These are phyloP conservation scores for Macropis europaea DNA, from an alignment of 2,888 invertebrate species.

Conservation along the genomic window DNA sequence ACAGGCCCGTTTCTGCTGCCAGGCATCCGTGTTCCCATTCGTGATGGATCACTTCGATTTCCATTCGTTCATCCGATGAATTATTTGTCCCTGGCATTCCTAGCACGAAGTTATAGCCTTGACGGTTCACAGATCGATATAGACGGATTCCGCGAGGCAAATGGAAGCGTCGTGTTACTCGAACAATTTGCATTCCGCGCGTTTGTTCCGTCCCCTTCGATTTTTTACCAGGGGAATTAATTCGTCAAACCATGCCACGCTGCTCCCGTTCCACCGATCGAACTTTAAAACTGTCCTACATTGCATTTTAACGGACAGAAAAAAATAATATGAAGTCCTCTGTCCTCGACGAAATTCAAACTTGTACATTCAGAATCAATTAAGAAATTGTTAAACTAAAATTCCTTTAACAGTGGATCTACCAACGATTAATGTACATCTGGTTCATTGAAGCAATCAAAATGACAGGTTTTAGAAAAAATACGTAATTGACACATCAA, in stretches of 20 bases:
- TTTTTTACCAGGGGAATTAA: not conserved
- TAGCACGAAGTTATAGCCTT: not conserved
- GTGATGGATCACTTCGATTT: slow-evolving; percentile 11
- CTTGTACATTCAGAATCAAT: too few relatives aligned
- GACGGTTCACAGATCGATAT: slow-evolving; percentile 30
- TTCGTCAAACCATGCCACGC: not conserved
- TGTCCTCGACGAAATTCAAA: too few relatives aligned
- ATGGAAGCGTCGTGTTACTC: slow-evolving; percentile 13
- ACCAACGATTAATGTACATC: too few relatives aligned
- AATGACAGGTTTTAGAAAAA: too few relatives aligned
- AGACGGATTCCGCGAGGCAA: slow-evolving; percentile 12
- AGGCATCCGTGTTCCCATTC: not conserved
- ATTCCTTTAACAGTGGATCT: too few relatives aligned
- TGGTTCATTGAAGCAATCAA: too few relatives aligned
- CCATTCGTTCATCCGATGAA: slow-evolving; percentile 14
- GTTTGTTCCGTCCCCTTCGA: not conserved
- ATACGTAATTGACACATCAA: too few relatives aligned
- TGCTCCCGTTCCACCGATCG: not conserved
- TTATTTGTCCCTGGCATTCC: slow-evolving; percentile 12
- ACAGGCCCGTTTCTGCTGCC: too few relatives aligned
- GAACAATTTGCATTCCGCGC: slow-evolving; percentile 17
- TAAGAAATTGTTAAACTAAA: too few relatives aligned
- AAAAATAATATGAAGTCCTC: too few relatives aligned
- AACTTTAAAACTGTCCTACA: too few relatives aligned
- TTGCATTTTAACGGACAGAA: too few relatives aligned